Percentiles rank a stretch among this genome's conserved stretches.
phyloP scores from a whole-genome alignment of 2,797 vertebrate genomes.

The Pipistrellus pygmaeus region DNA sequence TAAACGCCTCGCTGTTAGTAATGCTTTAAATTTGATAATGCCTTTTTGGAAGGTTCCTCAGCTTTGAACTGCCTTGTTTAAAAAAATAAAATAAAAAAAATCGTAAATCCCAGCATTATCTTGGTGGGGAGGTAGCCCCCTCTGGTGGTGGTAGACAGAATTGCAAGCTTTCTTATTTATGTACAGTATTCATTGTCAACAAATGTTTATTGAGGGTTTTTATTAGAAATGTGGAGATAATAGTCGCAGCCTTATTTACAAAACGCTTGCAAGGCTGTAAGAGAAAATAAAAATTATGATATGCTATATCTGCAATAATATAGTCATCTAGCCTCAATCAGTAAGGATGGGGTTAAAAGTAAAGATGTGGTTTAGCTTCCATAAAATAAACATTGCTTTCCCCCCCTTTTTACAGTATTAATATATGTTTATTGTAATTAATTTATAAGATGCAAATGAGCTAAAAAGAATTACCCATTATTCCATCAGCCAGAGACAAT shows the following conservation, averaged over 20 bases:
- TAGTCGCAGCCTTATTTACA: not conserved
- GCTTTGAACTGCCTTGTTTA: slow-evolving; percentile 25
- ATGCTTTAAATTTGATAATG: slow-evolving; percentile 53
- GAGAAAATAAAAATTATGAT: not conserved
- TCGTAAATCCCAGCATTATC: not conserved
- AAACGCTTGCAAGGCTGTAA: not conserved
- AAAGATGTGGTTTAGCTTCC: not conserved
- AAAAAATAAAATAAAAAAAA: not conserved
- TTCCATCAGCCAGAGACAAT: not conserved
- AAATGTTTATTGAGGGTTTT: not conserved
- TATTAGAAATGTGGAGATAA: not conserved
- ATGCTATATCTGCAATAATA: not conserved
- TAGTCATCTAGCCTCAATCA: not conserved
- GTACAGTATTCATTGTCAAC: not conserved
- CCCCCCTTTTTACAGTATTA: not conserved
- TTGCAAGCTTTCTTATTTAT: slow-evolving; percentile 1
- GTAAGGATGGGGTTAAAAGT: not conserved
- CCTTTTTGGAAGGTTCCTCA: slow-evolving; percentile 51
- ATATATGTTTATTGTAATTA: not conserved
- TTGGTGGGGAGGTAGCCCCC: slow-evolving; percentile 33
- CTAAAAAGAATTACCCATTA: not conserved
- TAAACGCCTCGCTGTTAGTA: slow-evolving; percentile 28
- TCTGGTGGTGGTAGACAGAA: slow-evolving; percentile 43
- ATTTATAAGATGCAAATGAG: not conserved
- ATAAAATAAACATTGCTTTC: not conserved